Base-by-base conservation (phyloP, 2,797 vertebrate species). In the Tauraco hartlaubi region DNA sequence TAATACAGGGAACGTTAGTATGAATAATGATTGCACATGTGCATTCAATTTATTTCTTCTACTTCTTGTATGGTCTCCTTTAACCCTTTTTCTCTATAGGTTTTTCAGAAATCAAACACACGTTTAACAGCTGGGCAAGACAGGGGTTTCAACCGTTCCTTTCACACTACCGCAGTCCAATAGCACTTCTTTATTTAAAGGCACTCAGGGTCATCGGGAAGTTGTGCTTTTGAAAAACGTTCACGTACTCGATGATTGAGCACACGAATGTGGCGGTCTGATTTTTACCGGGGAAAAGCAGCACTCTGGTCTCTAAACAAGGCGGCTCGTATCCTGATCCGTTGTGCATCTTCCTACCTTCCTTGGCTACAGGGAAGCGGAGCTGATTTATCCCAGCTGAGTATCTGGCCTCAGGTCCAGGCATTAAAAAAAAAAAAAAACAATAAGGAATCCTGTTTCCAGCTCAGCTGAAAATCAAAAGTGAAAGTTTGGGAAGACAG, bases 1-100 rank as follows among this genome's bases (percentile, higher is more conserved):
- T 97, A 97, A 97, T 97, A 95, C 88, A 85, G 94, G 94, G 95
- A 97, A 96, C 51, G 63, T 91, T 92, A 95, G 82, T 87, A 97
- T 95, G 97, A 98, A 97, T 98, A 97, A 98, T 96, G 94, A 96
- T 95, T 96, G 73, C 92, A 97, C 98, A 97, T 97, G 90, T 98
- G 97, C 94, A 85, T 97, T 97, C 97, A 96, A 97, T 98, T 97
- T 98, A 97, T 97, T 98, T 97, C 90, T 97, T 97, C 97, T 96
- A 93, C 93, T 97, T 97, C 90, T 96, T 97, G 92, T 91, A 96
- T 51, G 51, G 91, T 96, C 84, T 96, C 83, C 94, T 93, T 97
- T 96, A 97, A 95, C 88, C 93, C 95, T 94, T 93, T 96, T 88
- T 94, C 94, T 86, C 96, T 97, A 74, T 83, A 95, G 93, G 56